A percentile compares a stretch with the other conserved stretches of the same genome.
Evolutionary conservation across 2,113 vertebrate species (phyloP).

Genomic region (Prietella phreatophila): DNA sequence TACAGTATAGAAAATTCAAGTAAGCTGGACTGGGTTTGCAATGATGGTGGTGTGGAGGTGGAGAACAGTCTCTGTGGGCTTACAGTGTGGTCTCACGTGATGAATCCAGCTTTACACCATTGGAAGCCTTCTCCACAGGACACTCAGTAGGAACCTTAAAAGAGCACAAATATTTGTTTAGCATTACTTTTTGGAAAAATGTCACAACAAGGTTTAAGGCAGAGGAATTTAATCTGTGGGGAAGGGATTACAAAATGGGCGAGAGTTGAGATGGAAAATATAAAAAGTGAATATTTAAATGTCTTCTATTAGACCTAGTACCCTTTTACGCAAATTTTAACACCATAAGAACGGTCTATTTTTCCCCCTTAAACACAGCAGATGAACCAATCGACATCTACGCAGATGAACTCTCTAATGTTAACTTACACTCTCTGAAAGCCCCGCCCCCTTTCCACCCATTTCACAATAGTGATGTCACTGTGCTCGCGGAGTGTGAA

Average conservation of each 20-base stretch:
- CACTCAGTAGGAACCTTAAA: slow-evolving; percentile 57
- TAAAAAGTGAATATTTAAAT: neutral
- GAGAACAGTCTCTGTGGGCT: slow-evolving; percentile 15
- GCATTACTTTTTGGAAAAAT: neutral
- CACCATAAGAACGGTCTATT: no score
- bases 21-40: neutral
- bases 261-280: neutral
- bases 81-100: slow-evolving; percentile 69
- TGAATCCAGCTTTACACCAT: slow-evolving; percentile 51
- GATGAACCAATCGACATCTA: neutral
- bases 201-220: neutral
- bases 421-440: neutral
- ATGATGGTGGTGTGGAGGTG: neutral
- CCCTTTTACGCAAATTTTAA: neutral
- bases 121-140: slow-evolving; percentile 48
- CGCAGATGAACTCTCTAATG: neutral
- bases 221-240: neutral
- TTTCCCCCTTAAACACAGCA: neutral
- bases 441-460: neutral
- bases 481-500: accelerated
- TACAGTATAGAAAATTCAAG: neutral
- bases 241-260: neutral
- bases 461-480: neutral
- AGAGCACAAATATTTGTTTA: neutral
- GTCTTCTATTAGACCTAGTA: neutral